These are phyloP conservation scores for Asarcornis scutulata DNA, from an alignment of 2,113 vertebrate species.

Conservation along the genomic window DNA sequence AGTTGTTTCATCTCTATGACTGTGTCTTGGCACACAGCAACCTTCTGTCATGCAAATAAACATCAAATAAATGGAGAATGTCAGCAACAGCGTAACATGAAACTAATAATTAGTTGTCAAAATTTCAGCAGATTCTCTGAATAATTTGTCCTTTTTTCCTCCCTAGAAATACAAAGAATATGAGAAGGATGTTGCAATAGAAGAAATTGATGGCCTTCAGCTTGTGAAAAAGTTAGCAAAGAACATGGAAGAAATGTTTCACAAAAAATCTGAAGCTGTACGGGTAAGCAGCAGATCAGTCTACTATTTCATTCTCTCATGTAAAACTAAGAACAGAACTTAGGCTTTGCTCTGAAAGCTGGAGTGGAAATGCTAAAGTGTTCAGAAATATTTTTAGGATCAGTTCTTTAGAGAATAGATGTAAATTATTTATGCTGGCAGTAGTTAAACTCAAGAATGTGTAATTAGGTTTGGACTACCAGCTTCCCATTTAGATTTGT, in stretches of 20 bases:
- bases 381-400: not conserved
- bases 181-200: conserved; percentile 91
- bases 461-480: not conserved
- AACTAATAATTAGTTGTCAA: not conserved
- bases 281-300: conserved; percentile 81
- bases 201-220: conserved; percentile 95
- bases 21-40: not conserved
- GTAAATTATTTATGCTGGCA: not conserved
- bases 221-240: conserved; percentile 95
- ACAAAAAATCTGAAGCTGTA: conserved; percentile 95
- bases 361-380: not conserved
- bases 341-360: not conserved
- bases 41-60: not conserved
- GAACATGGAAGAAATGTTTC: conserved; percentile 99
- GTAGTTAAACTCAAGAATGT: not conserved
- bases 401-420: not conserved
- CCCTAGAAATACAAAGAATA: conserved; percentile 98
- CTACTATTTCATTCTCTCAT: not conserved
- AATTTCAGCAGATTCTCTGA: not conserved
- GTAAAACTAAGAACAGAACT: not conserved
- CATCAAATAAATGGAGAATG: not conserved
- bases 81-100: not conserved
- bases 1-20: not conserved
- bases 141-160: not conserved
- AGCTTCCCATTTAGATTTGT: not conserved